These are phyloP conservation scores for Corbicula japonica DNA, from an alignment of 2,888 invertebrate species.

Conservation along the genomic window DNA sequence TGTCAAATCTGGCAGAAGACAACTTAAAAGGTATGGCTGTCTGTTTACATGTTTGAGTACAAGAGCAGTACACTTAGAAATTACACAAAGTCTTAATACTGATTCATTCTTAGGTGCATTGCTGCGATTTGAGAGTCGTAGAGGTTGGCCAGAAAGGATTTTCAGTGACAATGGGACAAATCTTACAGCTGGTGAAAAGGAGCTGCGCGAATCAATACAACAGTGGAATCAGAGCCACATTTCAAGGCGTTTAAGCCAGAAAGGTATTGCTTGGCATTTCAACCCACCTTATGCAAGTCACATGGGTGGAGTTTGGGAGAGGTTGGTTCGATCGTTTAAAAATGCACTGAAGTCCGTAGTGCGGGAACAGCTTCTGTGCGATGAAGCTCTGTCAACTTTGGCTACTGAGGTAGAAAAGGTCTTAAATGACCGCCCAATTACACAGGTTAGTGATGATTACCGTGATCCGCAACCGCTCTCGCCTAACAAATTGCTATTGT, in stretches of 20 bases:
- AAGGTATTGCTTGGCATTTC: constrained; percentile 44
- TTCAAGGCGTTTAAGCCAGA: constrained; percentile 16
- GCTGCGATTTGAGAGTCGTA: constrained; percentile 37
- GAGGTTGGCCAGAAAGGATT: constrained; percentile 40
- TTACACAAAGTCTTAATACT: constrained; percentile 31
- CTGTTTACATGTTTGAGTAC: constrained; percentile 56
- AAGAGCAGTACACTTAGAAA: constrained; percentile 46
- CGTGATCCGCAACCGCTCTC: background rate
- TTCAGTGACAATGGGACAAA: constrained; percentile 53
- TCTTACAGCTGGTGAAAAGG: constrained; percentile 41
- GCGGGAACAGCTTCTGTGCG: constrained; percentile 13
- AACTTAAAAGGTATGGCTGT: constrained; percentile 49
- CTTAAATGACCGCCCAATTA: constrained; percentile 19
- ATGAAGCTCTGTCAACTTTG: constrained; percentile 11
- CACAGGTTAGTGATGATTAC: constrained; percentile 5
- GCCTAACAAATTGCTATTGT: background rate
- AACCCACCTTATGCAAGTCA: constrained; percentile 48
- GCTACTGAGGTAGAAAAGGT: constrained; percentile 12
- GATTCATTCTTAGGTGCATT: constrained; percentile 45
- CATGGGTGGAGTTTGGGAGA: constrained; percentile 31
- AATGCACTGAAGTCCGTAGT: constrained; percentile 10
- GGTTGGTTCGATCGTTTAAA: constrained; percentile 30
- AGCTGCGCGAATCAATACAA: constrained; percentile 37
- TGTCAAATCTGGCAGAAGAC: constrained; percentile 29
- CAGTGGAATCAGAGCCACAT: constrained; percentile 32